These are phyloP conservation scores for Pseudolaguvia tuberculata DNA, from an alignment of 2,113 vertebrate genomes.

Conservation along the genomic window DNA sequence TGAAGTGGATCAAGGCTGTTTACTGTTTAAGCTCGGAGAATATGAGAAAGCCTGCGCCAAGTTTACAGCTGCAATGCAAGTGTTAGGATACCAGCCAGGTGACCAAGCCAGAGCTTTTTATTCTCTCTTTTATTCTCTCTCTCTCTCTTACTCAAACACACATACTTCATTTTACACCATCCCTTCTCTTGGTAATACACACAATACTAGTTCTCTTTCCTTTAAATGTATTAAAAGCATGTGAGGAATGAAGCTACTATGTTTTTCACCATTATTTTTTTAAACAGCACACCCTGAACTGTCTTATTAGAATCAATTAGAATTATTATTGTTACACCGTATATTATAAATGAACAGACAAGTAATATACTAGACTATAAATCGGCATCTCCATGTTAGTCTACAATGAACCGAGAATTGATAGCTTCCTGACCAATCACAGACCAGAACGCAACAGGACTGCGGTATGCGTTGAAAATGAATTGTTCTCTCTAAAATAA, in stretches of 20 bases:
- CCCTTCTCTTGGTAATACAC: no score
- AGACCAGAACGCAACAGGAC: no score
- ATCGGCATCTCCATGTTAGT: no score
- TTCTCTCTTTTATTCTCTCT: no score
- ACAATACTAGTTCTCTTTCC: no score
- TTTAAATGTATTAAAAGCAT: no score
- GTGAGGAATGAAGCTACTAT: no score
- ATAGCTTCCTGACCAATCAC: no score
- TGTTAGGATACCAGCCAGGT: conserved; percentile 82
- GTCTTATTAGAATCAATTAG: no score
- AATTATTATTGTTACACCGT: neutral
- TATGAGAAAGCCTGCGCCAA: conserved; percentile 85
- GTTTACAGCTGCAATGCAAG: conserved; percentile 80
- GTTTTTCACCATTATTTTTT: no score
- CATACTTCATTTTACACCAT: neutral
- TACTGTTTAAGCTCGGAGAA: conserved; percentile 85
- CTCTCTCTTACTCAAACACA: neutral
- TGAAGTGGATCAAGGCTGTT: conserved; percentile 82
- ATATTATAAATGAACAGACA: neutral
- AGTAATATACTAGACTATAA: no score
- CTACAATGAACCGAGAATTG: neutral
- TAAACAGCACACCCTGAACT: neutral
- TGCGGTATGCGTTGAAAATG: no score
- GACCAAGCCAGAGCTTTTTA: neutral
- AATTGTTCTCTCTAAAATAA: neutral